A percentile compares a stretch with the other conserved stretches of the same genome.
These are phyloP conservation scores for Elegia similella DNA, from an alignment of 2,888 invertebrate species.

Conservation along the genomic window DNA sequence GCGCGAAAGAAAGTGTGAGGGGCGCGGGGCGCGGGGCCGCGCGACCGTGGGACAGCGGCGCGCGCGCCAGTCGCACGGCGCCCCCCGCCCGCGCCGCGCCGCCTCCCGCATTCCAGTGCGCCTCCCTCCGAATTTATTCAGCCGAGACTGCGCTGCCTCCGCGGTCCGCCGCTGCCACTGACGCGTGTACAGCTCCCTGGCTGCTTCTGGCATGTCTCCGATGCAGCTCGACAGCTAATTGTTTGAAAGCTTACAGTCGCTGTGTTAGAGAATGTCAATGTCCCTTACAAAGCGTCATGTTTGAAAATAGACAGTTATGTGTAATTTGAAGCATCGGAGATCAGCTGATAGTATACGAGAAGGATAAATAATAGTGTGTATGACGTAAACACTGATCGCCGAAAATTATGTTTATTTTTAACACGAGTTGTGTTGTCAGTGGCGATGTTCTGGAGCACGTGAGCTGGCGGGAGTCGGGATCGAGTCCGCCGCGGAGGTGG, in stretches of 20 bases:
- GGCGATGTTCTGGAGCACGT: constrained; percentile 2
- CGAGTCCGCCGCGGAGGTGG: constrained; percentile 28
- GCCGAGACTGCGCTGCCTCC: constrained; percentile 57
- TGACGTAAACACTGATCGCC: background rate
- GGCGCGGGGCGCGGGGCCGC: constrained; percentile 75
- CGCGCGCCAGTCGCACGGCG: constrained; percentile 79
- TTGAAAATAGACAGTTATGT: background rate
- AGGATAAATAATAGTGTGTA: constrained; percentile 2
- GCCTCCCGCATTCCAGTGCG: constrained; percentile 72
- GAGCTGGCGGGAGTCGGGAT: constrained; percentile 20
- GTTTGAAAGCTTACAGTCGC: background rate
- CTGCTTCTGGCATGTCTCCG: constrained; percentile 2
- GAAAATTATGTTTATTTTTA: constrained; percentile 13
- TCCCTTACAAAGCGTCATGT: constrained; percentile 20
- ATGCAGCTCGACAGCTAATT: constrained; percentile 15
- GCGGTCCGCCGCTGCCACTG: constrained; percentile 32
- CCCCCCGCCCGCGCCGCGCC: constrained; percentile 63
- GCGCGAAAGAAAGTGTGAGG: constrained; percentile 79
- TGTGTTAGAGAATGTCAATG: constrained; percentile 21
- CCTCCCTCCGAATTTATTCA: constrained; percentile 80
- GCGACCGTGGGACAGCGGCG: constrained; percentile 86
- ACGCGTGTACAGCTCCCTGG: constrained; percentile 19
- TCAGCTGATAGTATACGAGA: constrained; percentile 6
- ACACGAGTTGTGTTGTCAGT: constrained; percentile 11
- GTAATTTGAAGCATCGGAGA: background rate